Percentiles rank a stretch among this genome's conserved stretches.
Evolutionary conservation across 2,888 invertebrate genomes (phyloP).

Genomic region (Oligia fasciuncula): DNA sequence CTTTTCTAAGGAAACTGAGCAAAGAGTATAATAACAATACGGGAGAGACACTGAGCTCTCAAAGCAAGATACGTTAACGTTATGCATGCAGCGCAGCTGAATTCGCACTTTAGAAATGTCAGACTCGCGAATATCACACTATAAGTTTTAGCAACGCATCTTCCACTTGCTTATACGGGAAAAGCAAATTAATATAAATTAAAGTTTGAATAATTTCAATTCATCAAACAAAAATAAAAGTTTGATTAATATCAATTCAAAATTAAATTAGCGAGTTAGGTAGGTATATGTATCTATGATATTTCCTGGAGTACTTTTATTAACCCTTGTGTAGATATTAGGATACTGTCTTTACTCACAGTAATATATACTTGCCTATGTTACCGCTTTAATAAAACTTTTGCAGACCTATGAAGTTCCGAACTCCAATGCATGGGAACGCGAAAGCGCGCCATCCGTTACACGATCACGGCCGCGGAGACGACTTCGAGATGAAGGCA

Average conservation of each 20-base stretch:
- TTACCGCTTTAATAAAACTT: not conserved
- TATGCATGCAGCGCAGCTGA: not conserved
- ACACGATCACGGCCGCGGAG: slow-evolving; percentile 80
- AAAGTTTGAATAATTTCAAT: not conserved
- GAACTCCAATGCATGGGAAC: slow-evolving; percentile 77
- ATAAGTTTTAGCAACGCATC: not conserved
- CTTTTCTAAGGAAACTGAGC: not conserved
- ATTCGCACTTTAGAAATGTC: not conserved
- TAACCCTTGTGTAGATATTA: no score
- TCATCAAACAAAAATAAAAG: not conserved
- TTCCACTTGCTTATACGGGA: not conserved
- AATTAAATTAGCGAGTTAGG: not conserved
- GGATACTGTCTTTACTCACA: no score
- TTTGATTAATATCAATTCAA: not conserved
- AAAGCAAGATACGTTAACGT: not conserved
- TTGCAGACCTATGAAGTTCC: slow-evolving; percentile 88
- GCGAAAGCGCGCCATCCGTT: slow-evolving; percentile 77
- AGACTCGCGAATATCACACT: not conserved
- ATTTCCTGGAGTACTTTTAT: not conserved
- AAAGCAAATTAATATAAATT: not conserved
- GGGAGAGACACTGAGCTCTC: no score
- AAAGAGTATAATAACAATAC: no score
- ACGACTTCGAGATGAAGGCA: slow-evolving; percentile 81
- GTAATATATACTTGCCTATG: no score
- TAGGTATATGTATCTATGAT: not conserved